Conservation (phyloP, 2,113 vertebrate species). For the Camelus bactrianus region DNA sequence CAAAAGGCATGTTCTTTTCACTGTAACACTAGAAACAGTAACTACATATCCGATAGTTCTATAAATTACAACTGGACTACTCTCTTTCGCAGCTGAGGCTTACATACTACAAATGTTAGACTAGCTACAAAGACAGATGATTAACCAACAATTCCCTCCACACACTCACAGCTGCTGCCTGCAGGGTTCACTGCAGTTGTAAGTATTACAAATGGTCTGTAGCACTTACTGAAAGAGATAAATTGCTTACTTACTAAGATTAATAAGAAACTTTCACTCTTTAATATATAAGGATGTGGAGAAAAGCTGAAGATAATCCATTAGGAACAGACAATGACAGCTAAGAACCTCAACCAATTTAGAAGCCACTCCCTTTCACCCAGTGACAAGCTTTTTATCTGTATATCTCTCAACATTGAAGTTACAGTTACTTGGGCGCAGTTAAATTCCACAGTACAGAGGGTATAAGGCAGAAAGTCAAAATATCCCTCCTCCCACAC, state of each 20-base stretch:
- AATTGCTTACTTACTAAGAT: conserved; percentile 52
- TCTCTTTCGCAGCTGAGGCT: neutral
- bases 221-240: conserved; percentile 18
- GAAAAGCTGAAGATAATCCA: conserved; percentile 15
- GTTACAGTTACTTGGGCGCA: neutral
- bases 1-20: neutral
- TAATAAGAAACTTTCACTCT: conserved; percentile 42
- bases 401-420: neutral
- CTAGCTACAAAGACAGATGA: neutral
- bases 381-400: neutral
- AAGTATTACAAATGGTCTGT: conserved; percentile 61
- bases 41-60: neutral
- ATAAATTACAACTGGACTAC: neutral
- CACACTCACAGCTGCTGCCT: conserved; percentile 52
- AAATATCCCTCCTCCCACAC: neutral
- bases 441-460: neutral
- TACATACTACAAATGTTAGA: neutral
- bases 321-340: conserved; percentile 2
- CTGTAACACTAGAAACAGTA: neutral
- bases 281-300: neutral
- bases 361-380: conserved; percentile 3
- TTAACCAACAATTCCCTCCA: neutral
- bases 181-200: conserved; percentile 26
- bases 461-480: neutral
- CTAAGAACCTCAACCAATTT: neutral